Conservation (phyloP, 2,113 vertebrate species). For the Sorex araneus region DNA sequence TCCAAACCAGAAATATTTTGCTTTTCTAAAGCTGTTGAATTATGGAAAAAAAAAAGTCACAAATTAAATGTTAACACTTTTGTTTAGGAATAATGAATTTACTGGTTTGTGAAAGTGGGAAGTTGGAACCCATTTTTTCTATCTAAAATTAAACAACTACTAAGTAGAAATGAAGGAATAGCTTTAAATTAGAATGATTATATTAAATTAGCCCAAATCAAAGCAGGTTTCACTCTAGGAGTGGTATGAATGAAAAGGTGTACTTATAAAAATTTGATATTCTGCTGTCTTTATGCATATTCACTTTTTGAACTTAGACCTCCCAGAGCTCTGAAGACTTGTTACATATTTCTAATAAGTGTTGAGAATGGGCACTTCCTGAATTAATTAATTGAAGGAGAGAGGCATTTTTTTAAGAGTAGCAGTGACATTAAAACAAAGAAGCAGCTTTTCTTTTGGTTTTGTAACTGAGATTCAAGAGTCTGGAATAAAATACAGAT, state of each 20-base stretch:
- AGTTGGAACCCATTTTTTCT: slow-evolving; percentile 54
- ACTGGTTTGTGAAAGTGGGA: slow-evolving; percentile 40
- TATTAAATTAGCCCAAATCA: slow-evolving; percentile 77
- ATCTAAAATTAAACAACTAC: slow-evolving; percentile 57
- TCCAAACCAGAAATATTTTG: slow-evolving; percentile 63
- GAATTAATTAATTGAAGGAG: slow-evolving; percentile 64
- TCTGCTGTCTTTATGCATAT: slow-evolving; percentile 65
- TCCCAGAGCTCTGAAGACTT: slow-evolving; percentile 32
- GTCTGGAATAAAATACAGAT: neutral
- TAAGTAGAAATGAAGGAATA: slow-evolving; percentile 54
- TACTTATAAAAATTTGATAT: slow-evolving; percentile 78
- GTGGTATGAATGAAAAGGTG: slow-evolving; percentile 66
- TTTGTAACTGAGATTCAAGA: slow-evolving; percentile 24
- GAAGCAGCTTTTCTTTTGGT: neutral
- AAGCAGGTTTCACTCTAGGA: slow-evolving; percentile 59
- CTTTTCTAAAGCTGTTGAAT: slow-evolving; percentile 56
- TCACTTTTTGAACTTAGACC: slow-evolving; percentile 78
- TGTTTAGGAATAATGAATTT: slow-evolving; percentile 61
- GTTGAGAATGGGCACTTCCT: slow-evolving; percentile 52
- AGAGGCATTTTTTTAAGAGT: neutral
- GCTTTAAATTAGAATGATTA: slow-evolving; percentile 73
- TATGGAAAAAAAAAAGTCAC: slow-evolving; percentile 25
- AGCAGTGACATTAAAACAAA: slow-evolving; percentile 45
- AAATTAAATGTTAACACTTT: slow-evolving; percentile 52
- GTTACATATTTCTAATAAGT: slow-evolving; percentile 75